Base-by-base conservation (phyloP, 2,113 vertebrate species). In the Saimiri boliviensis region DNA sequence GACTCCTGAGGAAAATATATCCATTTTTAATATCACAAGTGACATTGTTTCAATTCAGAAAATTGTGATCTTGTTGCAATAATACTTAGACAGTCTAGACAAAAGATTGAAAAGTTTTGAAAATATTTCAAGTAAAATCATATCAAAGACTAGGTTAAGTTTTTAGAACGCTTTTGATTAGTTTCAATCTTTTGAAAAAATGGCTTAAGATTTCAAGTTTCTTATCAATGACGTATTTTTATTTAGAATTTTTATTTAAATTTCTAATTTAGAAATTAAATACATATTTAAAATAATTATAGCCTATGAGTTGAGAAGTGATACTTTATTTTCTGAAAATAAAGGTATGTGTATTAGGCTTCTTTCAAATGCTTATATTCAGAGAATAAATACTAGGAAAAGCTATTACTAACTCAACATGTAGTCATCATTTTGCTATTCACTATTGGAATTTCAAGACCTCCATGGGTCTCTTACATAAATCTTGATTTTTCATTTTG, bases 1-100 rank as follows among this genome's bases (percentile, higher is more conserved):
- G 76, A 25, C 73, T 96, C 49, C n/a, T 96, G 88, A 92, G 94
- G 96, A 96, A 97, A 97, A 96, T 91, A 96, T 95, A 91, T 49
- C 2, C 30, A 30, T 74, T 92, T 94, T 93, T 86, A 97, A 91
- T 91, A 45, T 92, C 45, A 88, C 17, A 82, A 92, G 96, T 95
- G 66, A 58, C 66, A 86, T 92, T 63, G 58, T 94, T 94, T 97
- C 86, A 96, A 71, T 93, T 13, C 82, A 93, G 54, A 95, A 89
- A 95, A 92, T 40, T 94, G 73, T 25, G 32, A 80, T 60, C 76
- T 89, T 45, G 37, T 49, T 96, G 25, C 14, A 92, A 54, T 87
- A 73, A 92, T 73, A 42, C 2, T 63, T 23, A 97, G 1, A 80
- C 70, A 40, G 3, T 35, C 81, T 85, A 71, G 66, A n/a, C n/a